Conservation (phyloP, 2,113 vertebrate species). For the Fulmarus glacialis region DNA sequence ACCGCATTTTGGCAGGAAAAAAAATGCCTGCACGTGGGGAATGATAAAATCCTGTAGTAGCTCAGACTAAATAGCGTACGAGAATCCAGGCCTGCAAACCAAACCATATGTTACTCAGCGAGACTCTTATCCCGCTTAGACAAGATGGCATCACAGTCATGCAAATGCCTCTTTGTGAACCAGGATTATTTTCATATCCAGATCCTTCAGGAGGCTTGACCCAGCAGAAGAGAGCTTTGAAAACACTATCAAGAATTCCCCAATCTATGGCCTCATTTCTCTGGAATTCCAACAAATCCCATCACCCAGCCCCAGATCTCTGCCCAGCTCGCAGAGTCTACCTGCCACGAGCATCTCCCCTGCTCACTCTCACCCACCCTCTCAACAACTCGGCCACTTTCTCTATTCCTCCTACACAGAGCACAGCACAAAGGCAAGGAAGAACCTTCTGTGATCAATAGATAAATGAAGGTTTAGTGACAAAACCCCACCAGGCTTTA, state of each 20-base stretch:
- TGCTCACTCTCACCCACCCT: not conserved
- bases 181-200: not conserved
- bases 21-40: not conserved
- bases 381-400: not conserved
- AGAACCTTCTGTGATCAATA: not conserved
- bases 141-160: conserved; percentile 27
- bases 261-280: not conserved
- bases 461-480: not conserved
- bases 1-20: not conserved
- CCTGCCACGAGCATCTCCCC: not conserved
- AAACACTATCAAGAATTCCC: not conserved
- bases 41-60: conserved; percentile 25
- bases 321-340: not conserved
- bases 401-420: not conserved
- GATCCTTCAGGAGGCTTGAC: not conserved
- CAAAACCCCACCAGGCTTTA: not conserved
- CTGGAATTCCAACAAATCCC: not conserved
- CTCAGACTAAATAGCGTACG: not conserved
- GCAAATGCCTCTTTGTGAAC: not conserved
- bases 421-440: not conserved
- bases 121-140: not conserved
- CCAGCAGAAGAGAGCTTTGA: conserved; percentile 7
- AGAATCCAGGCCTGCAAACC: not conserved
- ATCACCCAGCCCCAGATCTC: not conserved
- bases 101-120: conserved; percentile 44